Evolutionary conservation across 2,888 invertebrate species (phyloP).

Genomic region (Blomia tropicalis): DNA sequence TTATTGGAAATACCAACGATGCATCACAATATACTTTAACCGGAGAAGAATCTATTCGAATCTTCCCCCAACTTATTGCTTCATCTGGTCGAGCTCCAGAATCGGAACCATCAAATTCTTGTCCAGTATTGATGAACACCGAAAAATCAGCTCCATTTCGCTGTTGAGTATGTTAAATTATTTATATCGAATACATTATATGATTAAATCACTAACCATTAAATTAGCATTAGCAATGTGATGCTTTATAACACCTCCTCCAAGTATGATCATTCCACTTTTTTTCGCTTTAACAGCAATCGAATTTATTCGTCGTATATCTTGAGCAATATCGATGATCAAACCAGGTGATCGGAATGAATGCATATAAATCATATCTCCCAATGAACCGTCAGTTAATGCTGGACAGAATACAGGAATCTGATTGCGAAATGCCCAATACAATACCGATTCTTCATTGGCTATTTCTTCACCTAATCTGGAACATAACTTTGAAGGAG

Average conservation of each 20-base stretch:
- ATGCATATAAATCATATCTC: conserved; percentile 99
- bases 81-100: conserved; percentile 95
- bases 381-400: conserved; percentile 86
- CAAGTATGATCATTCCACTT: conserved; percentile 90
- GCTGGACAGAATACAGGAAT: conserved; percentile 97
- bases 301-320: conserved; percentile 70
- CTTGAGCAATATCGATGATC: conserved; percentile 77
- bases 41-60: conserved; percentile 65
- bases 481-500: conserved; percentile 69
- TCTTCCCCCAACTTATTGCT: conserved; percentile 98
- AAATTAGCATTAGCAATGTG: conserved; percentile 98
- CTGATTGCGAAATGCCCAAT: conserved; percentile 88
- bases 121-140: conserved; percentile 84
- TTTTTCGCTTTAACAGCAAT: conserved; percentile 82
- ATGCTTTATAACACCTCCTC: conserved; percentile 93
- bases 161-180: conserved; percentile 36
- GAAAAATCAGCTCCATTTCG: conserved; percentile 90
- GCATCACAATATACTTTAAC: conserved; percentile 92
- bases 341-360: conserved; percentile 82
- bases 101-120: conserved; percentile 94
- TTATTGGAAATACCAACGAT: conserved; percentile 74
- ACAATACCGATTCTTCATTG: conserved; percentile 77
- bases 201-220: conserved; percentile 49
- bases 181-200: not conserved
- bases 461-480: conserved; percentile 76